Base-by-base conservation (phyloP, 2,797 vertebrate genomes). In the Manis crassicaudata region DNA sequence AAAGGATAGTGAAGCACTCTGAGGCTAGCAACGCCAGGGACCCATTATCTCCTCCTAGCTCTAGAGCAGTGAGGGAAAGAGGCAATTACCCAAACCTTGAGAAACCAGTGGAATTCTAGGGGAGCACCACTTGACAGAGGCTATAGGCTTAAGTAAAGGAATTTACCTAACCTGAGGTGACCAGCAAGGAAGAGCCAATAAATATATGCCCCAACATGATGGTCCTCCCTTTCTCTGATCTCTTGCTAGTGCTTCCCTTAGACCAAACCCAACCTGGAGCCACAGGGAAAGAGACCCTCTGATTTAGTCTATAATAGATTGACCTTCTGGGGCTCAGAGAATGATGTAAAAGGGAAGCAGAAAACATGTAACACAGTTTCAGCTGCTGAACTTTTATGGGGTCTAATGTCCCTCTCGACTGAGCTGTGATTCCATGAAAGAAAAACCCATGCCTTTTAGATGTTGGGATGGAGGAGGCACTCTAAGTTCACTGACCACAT, bases 291-390 rank as follows among this genome's bases (percentile, higher is more conserved):
- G 68, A 82, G 16, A 89, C 7, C 7, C 54, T 83, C 56, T 52
- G 62, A 63, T 80, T 80, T 9, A 35, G 6, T 63, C 35, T 67
- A 23, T 89, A 60, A 75, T 72, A 46, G 3, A 0, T 40, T 25
- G 20, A 23, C 29, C 6, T 85, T 23, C 32, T 5, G 1, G 43
- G 63, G 14, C 32, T 79, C 77, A 54, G 32, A 50, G 21, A 23
- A 89, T 21, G 35, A n/a, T 16, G 35, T 35, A 25, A 84, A 95
- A 88, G 29, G 23, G 46, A 73, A 81, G 82, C 43, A 63, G 63
- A 72, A 86, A 76, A 17, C 14, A 27, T 9, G 25, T 16, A 63
- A 21, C 43, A 70, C 88, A 70, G 13, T 29, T 75, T 46, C 60
- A 67, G 3, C 20, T 52, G 35, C 14, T 67, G 37, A 6, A 7